Evolutionary conservation across 1,140 invertebrate species (phyloP), one percentile per base, ranked within the genome.

Genomic region (Orchesella cincta): DNA sequence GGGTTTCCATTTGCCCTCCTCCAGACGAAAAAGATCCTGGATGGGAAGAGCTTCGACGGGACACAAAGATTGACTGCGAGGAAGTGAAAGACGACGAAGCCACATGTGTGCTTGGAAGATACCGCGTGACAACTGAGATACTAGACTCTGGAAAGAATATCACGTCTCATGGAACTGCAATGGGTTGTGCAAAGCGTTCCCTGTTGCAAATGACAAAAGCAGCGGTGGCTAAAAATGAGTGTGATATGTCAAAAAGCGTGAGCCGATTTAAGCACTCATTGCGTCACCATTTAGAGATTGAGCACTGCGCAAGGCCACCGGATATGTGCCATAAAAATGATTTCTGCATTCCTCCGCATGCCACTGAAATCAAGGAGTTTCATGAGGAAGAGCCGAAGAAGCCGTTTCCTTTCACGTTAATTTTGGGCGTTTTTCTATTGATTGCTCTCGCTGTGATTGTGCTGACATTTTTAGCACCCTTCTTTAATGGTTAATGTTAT

Each of bases 311-410:
- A 14, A 54, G 23, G 54, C 26, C 51, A 23, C 33, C 73, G 3
- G 76, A 80, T 12, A 80, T 80, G 64, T 80, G 79, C 28, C 64
- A 77, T 26, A 18, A 67, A 1, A n/a, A 39, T 18, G 76, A 77
- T 36, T 80, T 75, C 35, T 80, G 79, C 67, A 64, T 80, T 39
- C 39, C 52, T 3, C 35, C 79, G 31, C 36, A 80, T 54, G 26
- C 28, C 1, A 75, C 76, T 39, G 54, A 72, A 39, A 76, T 80
- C 12, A 74, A 76, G 73, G 23, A 16, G 3, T 80, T 80, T 76
- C 28, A 64, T 31, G 79, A 75, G n/a, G 36, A 73, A 5, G 8
- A 3, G 52, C 3, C 26, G 62, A 12, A 29, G 2, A 67, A 33
- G 26, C 1, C 5, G n/a, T 67, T 67, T 33, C 62, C 62, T 29